A percentile compares a stretch with the other conserved stretches of the same genome.
Conservation (phyloP, 1,140 invertebrate species). For the Dinoponera quadriceps region DNA sequence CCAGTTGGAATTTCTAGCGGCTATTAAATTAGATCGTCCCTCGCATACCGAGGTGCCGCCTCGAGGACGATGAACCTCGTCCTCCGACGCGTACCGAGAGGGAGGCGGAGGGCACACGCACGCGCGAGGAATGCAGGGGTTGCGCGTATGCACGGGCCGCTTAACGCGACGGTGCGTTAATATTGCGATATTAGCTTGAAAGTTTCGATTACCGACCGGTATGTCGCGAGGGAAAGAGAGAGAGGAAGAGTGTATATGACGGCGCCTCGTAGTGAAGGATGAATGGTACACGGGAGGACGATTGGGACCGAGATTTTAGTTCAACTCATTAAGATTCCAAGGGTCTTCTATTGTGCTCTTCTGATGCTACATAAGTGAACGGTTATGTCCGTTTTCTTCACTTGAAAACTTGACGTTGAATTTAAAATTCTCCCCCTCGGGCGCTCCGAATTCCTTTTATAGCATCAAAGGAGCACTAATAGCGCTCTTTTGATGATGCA, state of each 20-base stretch:
- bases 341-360: too few relatives aligned
- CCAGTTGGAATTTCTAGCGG: slow-evolving; percentile 60
- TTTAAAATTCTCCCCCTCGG: too few relatives aligned
- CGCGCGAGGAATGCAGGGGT: slow-evolving; percentile 28
- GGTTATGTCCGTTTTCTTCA: too few relatives aligned
- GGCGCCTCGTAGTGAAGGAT: neutral
- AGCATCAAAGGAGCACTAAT: too few relatives aligned
- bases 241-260: too few relatives aligned
- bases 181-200: slow-evolving; percentile 14
- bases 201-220: slow-evolving; percentile 33
- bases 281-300: neutral
- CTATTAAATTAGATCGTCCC: slow-evolving; percentile 68
- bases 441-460: too few relatives aligned
- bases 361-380: too few relatives aligned
- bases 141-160: slow-evolving; percentile 1
- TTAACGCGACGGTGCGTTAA: slow-evolving; percentile 29
- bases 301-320: neutral
- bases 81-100: neutral
- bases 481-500: too few relatives aligned
- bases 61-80: slow-evolving; percentile 31
- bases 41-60: slow-evolving; percentile 55
- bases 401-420: too few relatives aligned
- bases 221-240: neutral
- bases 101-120: slow-evolving; percentile 4
- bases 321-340: too few relatives aligned